A percentile compares a stretch with the other conserved stretches of the same genome.
These are phyloP conservation scores for Venusia cambrica DNA, from an alignment of 2,888 invertebrate species.

Conservation along the genomic window DNA sequence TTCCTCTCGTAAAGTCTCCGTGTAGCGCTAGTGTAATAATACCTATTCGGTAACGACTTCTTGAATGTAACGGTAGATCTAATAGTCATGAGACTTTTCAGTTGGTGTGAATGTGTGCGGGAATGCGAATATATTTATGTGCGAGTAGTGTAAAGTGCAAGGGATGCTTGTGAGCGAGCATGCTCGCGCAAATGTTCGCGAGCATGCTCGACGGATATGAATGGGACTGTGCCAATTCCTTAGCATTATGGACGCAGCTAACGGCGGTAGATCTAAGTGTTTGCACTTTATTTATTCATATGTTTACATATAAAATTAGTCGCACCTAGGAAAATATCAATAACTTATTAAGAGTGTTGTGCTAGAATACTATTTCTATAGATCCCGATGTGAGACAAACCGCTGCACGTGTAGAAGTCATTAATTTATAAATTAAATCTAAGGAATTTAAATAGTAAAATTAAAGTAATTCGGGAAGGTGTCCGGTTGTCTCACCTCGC, in stretches of 20 bases:
- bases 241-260: conserved; percentile 72
- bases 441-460: conserved; percentile 77
- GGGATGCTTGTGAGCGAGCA: conserved; percentile 24
- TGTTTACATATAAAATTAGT: conserved; percentile 78
- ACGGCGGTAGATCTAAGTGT: conserved; percentile 81
- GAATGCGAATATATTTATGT: conserved; percentile 32
- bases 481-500: conserved; percentile 70
- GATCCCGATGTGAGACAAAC: conserved; percentile 73
- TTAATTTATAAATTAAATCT: conserved; percentile 75
- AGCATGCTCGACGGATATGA: conserved; percentile 46
- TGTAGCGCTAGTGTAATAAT: conserved; percentile 68
- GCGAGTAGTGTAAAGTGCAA: conserved; percentile 12
- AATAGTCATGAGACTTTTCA: conserved; percentile 49
- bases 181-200: conserved; percentile 25
- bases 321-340: conserved; percentile 81
- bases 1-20: conserved; percentile 76
- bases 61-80: conserved; percentile 60
- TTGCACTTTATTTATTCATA: conserved; percentile 82
- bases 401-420: conserved; percentile 71
- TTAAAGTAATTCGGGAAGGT: conserved; percentile 63
- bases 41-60: conserved; percentile 57
- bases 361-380: conserved; percentile 74
- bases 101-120: conserved; percentile 42
- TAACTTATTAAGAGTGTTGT: conserved; percentile 81
- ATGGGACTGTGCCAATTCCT: conserved; percentile 79